Evolutionary conservation across 2,888 invertebrate species (phyloP).

Genomic region (Dryobota labecula): DNA sequence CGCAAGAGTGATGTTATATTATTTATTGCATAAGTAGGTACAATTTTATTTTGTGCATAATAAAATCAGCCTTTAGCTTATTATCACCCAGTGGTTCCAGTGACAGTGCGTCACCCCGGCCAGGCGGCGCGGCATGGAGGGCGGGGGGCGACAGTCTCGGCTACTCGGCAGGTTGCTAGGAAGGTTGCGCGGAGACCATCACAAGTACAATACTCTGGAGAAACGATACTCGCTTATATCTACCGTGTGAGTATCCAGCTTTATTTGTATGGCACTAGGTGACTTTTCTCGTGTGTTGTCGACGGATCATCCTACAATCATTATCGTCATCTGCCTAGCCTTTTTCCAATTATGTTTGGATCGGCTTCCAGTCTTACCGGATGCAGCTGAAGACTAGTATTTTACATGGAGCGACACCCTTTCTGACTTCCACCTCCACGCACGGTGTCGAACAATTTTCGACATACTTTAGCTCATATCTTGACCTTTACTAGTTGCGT

Average conservation of each 20-base stretch:
- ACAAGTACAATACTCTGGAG: conserved; percentile 72
- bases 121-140: conserved; percentile 77
- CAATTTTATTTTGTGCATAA: neutral
- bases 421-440: too few relatives aligned
- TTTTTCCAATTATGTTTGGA: too few relatives aligned
- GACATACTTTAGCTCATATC: too few relatives aligned
- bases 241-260: conserved; percentile 72
- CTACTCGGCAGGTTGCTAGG: conserved; percentile 81
- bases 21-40: too few relatives aligned
- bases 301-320: neutral
- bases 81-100: conserved; percentile 12
- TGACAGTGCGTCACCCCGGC: conserved; percentile 54
- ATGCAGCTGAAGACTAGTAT: too few relatives aligned
- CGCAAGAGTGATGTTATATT: too few relatives aligned
- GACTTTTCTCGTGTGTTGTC: neutral
- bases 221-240: conserved; percentile 80
- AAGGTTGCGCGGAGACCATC: conserved; percentile 83
- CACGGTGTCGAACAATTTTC: too few relatives aligned
- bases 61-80: neutral
- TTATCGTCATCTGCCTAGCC: too few relatives aligned
- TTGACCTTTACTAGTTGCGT: too few relatives aligned
- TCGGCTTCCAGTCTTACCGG: too few relatives aligned
- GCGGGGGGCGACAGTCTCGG: conserved; percentile 81
- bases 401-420: too few relatives aligned
- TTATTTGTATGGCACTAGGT: neutral